Base-by-base conservation (phyloP, 2,888 invertebrate species). In the Spodoptera littoralis region DNA sequence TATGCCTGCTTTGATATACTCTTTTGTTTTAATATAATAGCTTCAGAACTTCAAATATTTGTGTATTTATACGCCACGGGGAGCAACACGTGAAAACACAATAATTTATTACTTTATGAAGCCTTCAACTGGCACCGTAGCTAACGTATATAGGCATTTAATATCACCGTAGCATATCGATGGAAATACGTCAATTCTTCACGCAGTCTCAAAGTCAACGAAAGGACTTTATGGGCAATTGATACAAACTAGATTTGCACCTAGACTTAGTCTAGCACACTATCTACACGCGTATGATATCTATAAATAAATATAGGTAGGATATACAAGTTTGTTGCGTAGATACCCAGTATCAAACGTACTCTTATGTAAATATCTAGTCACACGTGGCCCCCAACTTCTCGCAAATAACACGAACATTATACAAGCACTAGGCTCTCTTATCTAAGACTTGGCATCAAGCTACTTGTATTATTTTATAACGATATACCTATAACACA, bases 291-390 rank as follows among this genome's bases (percentile, higher is more conserved):
- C 36, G 36, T 36, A 36, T 36, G 36, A 36, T 36, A 36, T 36
- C 6, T 36, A 36, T 36, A 36, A 36, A 36, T 36, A 36, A 36
- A 8, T 36, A 36, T 36, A 36, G 9, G 36, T 36, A 36, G 36
- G 36, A 46, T 42, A 54, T 45, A 53, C 42, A 22, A 24, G 53
- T 60, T 56, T 60, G 57, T 47, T 73, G 56, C 73, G 60, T 46
- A 60, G 55, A 48, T 30, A 50, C 46, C 13, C 12, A 0, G 42
- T 53, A 51, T 47, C 18, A 46, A 44, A 43, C 44, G 45, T 51
- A 36, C 27, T 52, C 42, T 54, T 61, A 61, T 66, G 61, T 71
- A 61, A 65, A 71, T 65, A 70, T 49, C 36, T 0, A 58, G 22
- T 52, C 49, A 46, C 64, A 70, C 66, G 66, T 73, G 65, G 70